Percentiles rank a stretch among this genome's conserved stretches.
Evolutionary conservation across 2,888 invertebrate species (phyloP).

Genomic region (Lypha dubia): DNA sequence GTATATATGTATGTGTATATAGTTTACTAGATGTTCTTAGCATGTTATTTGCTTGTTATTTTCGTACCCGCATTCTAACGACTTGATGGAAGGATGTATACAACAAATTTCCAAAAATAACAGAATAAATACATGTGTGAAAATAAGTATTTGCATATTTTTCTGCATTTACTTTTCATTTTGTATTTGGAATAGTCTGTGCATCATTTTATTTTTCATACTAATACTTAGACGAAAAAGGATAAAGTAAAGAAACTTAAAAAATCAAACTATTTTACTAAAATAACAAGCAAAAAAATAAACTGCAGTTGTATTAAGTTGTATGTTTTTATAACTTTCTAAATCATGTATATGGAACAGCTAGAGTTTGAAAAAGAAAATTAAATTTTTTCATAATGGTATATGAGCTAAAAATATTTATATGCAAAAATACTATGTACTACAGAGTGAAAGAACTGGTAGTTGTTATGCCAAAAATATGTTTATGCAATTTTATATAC

Average conservation of each 20-base stretch:
- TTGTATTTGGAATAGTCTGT: constrained; percentile 44
- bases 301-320: background rate
- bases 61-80: constrained; percentile 72
- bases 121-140: background rate
- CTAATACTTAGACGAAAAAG: constrained; percentile 35
- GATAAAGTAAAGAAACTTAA: background rate
- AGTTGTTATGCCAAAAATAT: too few species aligned
- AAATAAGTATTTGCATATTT: background rate
- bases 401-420: background rate
- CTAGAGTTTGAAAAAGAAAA: constrained; percentile 23
- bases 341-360: constrained; percentile 36
- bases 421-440: too few species aligned
- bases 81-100: constrained; percentile 57
- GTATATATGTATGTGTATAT: too few species aligned
- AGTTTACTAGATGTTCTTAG: too few species aligned
- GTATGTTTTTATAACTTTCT: constrained; percentile 10
- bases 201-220: constrained; percentile 48
- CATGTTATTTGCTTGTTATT: constrained; percentile 64
- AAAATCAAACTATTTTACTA: constrained; percentile 58
- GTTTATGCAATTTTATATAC: too few species aligned
- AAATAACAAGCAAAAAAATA: constrained; percentile 70
- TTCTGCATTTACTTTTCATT: constrained; percentile 26
- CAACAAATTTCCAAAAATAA: constrained; percentile 26
- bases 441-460: too few species aligned
- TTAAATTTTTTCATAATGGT: constrained; percentile 14